Evolutionary conservation across 2,113 vertebrate species (phyloP), one percentile per base, ranked within the genome.

Genomic region (Arvicanthis niloticus): DNA sequence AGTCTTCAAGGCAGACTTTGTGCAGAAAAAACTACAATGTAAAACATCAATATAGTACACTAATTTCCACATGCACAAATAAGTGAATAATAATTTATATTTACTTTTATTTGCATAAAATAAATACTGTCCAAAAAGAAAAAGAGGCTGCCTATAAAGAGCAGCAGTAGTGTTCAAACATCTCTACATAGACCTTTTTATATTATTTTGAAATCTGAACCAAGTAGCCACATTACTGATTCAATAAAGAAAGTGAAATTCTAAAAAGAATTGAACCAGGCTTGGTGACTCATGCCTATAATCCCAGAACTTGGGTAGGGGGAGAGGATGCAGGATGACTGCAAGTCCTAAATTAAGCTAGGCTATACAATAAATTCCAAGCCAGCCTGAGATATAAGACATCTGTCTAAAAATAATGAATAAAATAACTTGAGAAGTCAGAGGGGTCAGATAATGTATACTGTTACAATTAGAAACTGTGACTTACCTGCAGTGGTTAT

Each of bases 121-220:
- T 91, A 89, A 95, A 70, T 73, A 89, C 29, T 93, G 42, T 21
- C 80, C 58, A 92, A 86, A 90, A 88, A 94, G 70, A 37, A 91
- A 92, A 97, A 91, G 13, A 48, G 82, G 56, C 81, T 89, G 86
- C 42, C 77, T 91, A 76, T 9, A 93, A 58, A 93, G 19, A 37
- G 77, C 2, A 82, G 10, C 80, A 80, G 11, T 48, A 56, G 45
- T 88, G 77, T 3, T 48, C 72, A 31, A 42, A 40, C 53, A 53
- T 58, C 51, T 88, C 45, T 85, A 48, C 73, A 81, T 29, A 91
- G 48, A 70, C 22, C 21, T 88, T 91, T 73, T 65, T 34, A 82
- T 37, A 56, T 92, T 94, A 92, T 80, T 91, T 68, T 97, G 29
- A 97, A 96, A 94, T 92, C 7, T 97, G 40, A 95, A 78, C 26